Percentiles rank a stretch among this genome's conserved stretches.
phyloP scores from a whole-genome alignment of 2,113 vertebrate species.

The Parotia lawesii region DNA sequence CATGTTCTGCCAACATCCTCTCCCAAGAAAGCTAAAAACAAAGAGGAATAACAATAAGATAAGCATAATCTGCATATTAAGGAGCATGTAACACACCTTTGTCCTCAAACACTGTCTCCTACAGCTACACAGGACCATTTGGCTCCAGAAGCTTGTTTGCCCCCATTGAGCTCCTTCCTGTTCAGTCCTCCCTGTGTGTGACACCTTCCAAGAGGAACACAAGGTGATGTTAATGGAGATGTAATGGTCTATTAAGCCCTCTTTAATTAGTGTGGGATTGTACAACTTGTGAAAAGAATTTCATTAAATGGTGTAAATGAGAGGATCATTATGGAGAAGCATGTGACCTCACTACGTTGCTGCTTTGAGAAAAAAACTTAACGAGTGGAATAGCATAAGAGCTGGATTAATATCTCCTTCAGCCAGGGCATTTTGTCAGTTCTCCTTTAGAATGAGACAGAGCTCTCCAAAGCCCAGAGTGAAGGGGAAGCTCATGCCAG shows the following conservation, averaged over 20 bases:
- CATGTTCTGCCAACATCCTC: neutral
- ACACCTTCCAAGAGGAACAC: neutral
- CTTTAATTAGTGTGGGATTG: neutral
- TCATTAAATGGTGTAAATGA: neutral
- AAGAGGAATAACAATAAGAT: neutral
- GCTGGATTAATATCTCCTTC: neutral
- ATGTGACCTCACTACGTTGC: neutral
- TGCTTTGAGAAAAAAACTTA: neutral
- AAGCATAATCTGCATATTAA: neutral
- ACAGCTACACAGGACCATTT: neutral
- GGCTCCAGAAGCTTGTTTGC: neutral
- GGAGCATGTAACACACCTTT: neutral
- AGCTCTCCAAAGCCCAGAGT: neutral
- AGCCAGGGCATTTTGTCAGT: neutral
- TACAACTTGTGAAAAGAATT: neutral
- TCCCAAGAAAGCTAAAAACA: neutral
- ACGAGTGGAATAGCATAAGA: neutral
- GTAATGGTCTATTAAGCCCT: neutral
- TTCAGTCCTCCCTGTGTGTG: neutral
- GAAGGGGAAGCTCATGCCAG: neutral
- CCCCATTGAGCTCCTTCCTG: neutral
- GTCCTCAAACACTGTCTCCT: neutral
- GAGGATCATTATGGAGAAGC: neutral
- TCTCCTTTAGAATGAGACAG: neutral
- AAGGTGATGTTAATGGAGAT: neutral